Conservation (phyloP, 2,797 vertebrate species). For the Artibeus jamaicensis region DNA sequence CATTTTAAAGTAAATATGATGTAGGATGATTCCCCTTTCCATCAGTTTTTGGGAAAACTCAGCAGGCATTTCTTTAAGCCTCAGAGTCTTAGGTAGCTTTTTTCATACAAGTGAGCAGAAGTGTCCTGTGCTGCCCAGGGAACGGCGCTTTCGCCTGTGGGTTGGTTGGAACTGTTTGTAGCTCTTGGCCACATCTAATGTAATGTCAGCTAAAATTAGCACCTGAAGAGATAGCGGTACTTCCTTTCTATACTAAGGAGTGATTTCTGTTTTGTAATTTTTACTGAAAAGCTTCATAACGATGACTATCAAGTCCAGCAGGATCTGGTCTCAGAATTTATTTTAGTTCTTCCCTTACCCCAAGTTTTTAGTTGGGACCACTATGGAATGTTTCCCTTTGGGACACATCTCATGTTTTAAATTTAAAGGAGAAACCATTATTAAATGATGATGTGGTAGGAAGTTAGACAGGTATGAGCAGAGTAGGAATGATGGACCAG, state of each 20-base stretch:
- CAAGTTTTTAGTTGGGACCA: not conserved
- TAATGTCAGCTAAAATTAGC: conserved; percentile 48
- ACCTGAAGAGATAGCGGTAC: not conserved
- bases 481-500: too few relatives aligned
- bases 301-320: not conserved
- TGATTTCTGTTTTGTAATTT: not conserved
- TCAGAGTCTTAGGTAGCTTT: not conserved
- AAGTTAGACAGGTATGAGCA: too few relatives aligned
- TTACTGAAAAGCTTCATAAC: not conserved
- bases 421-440: not conserved
- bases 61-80: not conserved
- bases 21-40: not conserved
- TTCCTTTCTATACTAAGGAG: not conserved
- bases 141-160: not conserved
- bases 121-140: not conserved
- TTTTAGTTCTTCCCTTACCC: not conserved
- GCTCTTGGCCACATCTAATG: not conserved
- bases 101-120: not conserved
- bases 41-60: not conserved
- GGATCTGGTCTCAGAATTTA: not conserved
- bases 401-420: not conserved
- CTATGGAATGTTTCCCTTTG: not conserved
- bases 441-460: not conserved
- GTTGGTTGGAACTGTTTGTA: not conserved
- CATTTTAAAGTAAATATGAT: not conserved